These are phyloP conservation scores for Caranx melampygus DNA, from an alignment of 2,113 vertebrate species.

Conservation along the genomic window DNA sequence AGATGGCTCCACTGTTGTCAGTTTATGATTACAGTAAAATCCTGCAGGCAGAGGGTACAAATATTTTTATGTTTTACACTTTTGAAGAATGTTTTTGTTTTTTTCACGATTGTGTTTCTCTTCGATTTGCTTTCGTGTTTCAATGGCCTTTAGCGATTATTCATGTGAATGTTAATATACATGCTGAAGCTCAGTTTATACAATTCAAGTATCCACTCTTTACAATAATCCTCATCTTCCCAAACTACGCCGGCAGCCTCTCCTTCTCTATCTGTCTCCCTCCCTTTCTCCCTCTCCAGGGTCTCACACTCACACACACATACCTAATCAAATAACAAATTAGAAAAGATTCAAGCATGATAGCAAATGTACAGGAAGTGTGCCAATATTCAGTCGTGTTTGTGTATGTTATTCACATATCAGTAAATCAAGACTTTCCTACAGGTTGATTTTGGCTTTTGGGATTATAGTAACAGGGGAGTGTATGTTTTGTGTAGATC, in stretches of 20 bases:
- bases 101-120: not conserved
- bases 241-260: constrained; percentile 12
- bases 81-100: not conserved
- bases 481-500: constrained; percentile 31
- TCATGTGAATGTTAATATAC: constrained; percentile 48
- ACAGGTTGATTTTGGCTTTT: not conserved
- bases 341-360: not conserved
- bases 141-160: constrained; percentile 18
- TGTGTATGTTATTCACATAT: not conserved
- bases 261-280: constrained; percentile 4
- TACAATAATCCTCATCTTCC: constrained; percentile 55
- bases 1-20: not conserved
- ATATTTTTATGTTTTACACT: not conserved
- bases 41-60: not conserved
- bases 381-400: not conserved
- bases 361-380: not conserved
- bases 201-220: constrained; percentile 66
- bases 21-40: not conserved
- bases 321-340: constrained; percentile 8
- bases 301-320: constrained; percentile 1
- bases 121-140: constrained; percentile 22
- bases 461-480: not conserved
- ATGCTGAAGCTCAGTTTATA: constrained; percentile 56
- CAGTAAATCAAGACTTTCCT: constrained; percentile 1
- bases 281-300: not conserved